Evolutionary conservation across 2,888 invertebrate species (phyloP).

Genomic region (Megalurothrips usitatus): DNA sequence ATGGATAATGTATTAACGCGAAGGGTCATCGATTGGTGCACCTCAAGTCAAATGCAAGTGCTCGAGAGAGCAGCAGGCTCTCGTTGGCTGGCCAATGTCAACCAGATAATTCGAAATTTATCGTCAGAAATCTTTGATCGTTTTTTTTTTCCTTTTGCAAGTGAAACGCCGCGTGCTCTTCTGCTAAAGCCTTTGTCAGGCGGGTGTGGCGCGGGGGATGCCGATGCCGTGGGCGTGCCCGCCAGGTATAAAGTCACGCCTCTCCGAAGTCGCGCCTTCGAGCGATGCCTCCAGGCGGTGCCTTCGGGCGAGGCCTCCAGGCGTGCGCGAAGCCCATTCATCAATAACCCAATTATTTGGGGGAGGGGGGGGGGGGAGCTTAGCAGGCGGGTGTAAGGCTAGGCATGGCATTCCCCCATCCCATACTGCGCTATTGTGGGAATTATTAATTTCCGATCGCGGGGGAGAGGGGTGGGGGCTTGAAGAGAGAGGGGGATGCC

Average conservation of each 20-base stretch:
- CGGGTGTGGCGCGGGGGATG: background rate
- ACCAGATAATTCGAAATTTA: too few relatives aligned
- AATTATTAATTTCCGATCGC: conserved; percentile 26
- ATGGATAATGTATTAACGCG: too few relatives aligned
- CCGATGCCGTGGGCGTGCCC: background rate
- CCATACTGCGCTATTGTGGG: conserved; percentile 17
- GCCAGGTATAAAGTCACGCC: background rate
- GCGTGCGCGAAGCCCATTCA: background rate
- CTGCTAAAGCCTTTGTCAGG: too few relatives aligned
- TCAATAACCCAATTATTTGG: conserved; percentile 9
- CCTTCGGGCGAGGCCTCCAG: background rate
- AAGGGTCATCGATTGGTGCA: background rate
- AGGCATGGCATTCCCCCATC: background rate
- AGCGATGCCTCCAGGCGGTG: background rate
- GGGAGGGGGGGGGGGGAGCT: background rate
- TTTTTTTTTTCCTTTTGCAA: background rate
- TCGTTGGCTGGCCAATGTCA: too few relatives aligned
- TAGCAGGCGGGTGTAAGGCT: background rate
- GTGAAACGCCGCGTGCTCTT: background rate
- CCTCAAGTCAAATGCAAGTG: background rate
- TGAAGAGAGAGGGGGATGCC: too few relatives aligned
- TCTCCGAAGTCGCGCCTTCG: background rate
- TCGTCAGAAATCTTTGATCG: background rate
- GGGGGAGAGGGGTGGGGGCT: background rate
- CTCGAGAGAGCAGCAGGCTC: background rate